phyloP scores from a whole-genome alignment of 2,888 invertebrate species.

The Orthonychiurus folsomi region DNA sequence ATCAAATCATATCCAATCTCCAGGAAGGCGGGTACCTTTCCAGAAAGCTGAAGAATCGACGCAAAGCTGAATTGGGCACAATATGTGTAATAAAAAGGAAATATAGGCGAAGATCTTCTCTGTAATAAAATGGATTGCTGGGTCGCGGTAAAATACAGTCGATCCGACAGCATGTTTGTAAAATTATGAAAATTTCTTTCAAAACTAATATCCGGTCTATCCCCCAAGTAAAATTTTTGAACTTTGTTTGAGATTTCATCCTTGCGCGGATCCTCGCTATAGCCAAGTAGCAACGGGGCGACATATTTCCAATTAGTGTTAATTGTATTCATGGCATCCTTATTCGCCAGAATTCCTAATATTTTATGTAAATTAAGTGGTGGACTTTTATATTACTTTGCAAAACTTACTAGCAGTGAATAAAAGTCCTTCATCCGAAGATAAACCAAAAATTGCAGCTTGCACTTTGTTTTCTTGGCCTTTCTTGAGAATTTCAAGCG shows the following conservation, averaged over 20 bases:
- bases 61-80: slow-evolving; percentile 16
- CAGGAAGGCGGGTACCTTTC: slow-evolving; percentile 9
- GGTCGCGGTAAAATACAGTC: slow-evolving; percentile 31
- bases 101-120: slow-evolving; percentile 24
- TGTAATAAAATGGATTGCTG: slow-evolving; percentile 28
- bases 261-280: slow-evolving; percentile 16
- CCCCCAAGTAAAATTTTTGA: slow-evolving; percentile 24
- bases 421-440: slow-evolving; percentile 33
- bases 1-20: slow-evolving; percentile 3
- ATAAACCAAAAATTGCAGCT: slow-evolving; percentile 24
- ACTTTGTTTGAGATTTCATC: slow-evolving; percentile 15
- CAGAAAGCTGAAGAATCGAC: slow-evolving; percentile 8
- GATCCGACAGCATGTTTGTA: slow-evolving; percentile 32
- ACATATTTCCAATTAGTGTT: slow-evolving; percentile 23
- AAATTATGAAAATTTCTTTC: slow-evolving; percentile 23
- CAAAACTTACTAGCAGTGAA: slow-evolving; percentile 27
- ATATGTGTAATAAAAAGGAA: slow-evolving; percentile 32
- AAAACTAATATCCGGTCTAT: slow-evolving; percentile 19
- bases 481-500: slow-evolving; percentile 27
- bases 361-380: slow-evolving; percentile 1
- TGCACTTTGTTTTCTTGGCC: slow-evolving; percentile 29
- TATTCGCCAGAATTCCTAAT: slow-evolving; percentile 25
- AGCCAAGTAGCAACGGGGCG: slow-evolving; percentile 26
- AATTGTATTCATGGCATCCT: slow-evolving; percentile 15
- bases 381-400: not conserved